A percentile compares a stretch with the other conserved stretches of the same genome.
Evolutionary conservation across 2,113 vertebrate genomes (phyloP).

Genomic region (Epinephelus cyanopodus): DNA sequence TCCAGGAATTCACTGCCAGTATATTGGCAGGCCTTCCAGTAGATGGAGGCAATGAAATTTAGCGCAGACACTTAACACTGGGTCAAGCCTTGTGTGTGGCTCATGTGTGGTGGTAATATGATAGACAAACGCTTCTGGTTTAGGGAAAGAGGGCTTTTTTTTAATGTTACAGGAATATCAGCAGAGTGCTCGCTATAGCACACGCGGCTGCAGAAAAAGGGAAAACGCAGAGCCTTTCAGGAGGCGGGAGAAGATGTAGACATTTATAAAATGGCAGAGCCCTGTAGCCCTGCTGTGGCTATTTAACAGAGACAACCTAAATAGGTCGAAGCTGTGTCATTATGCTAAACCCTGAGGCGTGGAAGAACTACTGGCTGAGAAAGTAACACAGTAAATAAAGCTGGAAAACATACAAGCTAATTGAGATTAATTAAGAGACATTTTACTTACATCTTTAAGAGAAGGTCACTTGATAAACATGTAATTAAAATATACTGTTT

Average conservation of each 20-base stretch:
- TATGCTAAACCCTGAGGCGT: conserved; percentile 20
- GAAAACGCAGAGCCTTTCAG: conserved; percentile 74
- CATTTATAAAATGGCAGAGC: conserved; percentile 9
- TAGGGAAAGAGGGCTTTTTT: conserved; percentile 83
- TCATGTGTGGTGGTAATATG: conserved; percentile 93
- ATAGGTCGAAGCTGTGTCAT: conserved; percentile 53
- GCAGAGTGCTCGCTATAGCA: conserved; percentile 40
- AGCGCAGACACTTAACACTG: conserved; percentile 96
- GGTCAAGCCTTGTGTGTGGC: conserved; percentile 91
- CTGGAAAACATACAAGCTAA: conserved; percentile 17
- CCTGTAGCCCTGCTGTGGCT: conserved; percentile 8
- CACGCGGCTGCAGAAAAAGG: conserved; percentile 70
- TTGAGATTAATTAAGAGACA: conserved; percentile 57
- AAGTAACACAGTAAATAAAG: conserved; percentile 43
- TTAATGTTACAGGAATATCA: conserved; percentile 86
- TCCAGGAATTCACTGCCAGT: conserved; percentile 97
- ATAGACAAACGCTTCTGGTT: conserved; percentile 94
- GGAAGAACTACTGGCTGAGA: conserved; percentile 28
- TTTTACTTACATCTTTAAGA: conserved; percentile 28
- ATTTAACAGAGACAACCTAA: conserved; percentile 42
- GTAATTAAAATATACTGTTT: background rate
- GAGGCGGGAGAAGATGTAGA: conserved; percentile 8
- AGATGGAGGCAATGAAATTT: conserved; percentile 98
- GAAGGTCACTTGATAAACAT: conserved; percentile 40
- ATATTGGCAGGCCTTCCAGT: conserved; percentile 98